phyloP scores from a whole-genome alignment of 2,113 vertebrate genomes.

The Podarcis raffonei region DNA sequence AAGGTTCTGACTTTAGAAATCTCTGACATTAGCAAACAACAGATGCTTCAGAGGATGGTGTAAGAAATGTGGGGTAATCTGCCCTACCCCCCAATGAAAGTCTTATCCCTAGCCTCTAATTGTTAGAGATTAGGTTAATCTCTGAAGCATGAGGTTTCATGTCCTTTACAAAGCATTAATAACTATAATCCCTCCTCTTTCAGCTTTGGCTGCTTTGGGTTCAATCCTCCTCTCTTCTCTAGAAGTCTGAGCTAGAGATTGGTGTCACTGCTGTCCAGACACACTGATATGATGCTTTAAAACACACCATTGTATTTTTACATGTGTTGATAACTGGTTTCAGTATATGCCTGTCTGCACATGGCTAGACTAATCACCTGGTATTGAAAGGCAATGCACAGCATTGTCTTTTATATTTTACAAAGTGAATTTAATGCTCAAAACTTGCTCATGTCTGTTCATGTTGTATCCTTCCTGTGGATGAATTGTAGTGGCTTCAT shows the following conservation, averaged over 20 bases:
- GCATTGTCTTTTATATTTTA: background rate
- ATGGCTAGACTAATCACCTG: background rate
- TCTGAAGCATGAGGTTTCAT: constrained; percentile 25
- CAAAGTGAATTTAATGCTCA: background rate
- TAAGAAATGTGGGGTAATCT: constrained; percentile 28
- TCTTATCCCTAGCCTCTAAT: constrained; percentile 6
- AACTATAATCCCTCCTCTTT: constrained; percentile 5
- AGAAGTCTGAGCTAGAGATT: constrained; percentile 14
- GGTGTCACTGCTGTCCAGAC: background rate
- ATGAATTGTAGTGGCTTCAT: background rate
- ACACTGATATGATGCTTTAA: constrained; percentile 9
- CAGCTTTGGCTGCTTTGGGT: constrained; percentile 6
- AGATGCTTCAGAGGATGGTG: background rate
- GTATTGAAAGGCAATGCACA: background rate
- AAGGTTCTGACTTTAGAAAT: background rate
- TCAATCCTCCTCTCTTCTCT: constrained; percentile 10
- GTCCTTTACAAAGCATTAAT: constrained; percentile 30
- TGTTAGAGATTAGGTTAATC: constrained; percentile 21
- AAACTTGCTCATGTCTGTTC: background rate
- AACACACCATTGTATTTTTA: background rate
- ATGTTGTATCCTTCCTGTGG: background rate
- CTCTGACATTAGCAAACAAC: background rate
- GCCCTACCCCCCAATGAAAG: background rate
- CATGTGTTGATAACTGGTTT: background rate
- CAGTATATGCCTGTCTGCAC: background rate